A percentile compares a stretch with the other conserved stretches of the same genome.
Conservation (phyloP, 1,140 invertebrate species). For the Sycobia sp. region DNA sequence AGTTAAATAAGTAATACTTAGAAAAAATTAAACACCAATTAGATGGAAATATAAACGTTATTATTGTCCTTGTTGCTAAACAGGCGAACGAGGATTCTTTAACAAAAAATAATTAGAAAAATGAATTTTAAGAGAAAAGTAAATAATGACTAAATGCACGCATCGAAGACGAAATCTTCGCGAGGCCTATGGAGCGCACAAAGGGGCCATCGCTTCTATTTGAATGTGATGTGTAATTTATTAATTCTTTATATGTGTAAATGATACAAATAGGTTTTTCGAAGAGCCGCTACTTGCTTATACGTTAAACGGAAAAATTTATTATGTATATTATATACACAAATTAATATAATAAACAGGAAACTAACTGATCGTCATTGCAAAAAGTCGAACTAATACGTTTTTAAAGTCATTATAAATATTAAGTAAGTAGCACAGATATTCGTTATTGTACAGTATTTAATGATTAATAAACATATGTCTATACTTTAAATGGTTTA, state of each 20-base stretch:
- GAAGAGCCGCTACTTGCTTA: constrained; percentile 23
- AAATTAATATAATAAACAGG: background rate
- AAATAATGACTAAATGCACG: no score
- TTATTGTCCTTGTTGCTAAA: constrained; percentile 7
- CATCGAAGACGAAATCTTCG: constrained; percentile 22
- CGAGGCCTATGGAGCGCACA: constrained; percentile 2
- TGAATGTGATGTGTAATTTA: constrained; percentile 28
- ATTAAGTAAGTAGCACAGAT: constrained; percentile 18
- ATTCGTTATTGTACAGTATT: constrained; percentile 24
- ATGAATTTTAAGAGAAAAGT: background rate
- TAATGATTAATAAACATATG: constrained; percentile 25
- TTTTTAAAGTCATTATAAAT: constrained; percentile 20
- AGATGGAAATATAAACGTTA: background rate
- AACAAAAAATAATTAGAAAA: background rate
- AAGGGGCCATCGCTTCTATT: constrained; percentile 7
- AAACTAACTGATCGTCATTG: constrained; percentile 22
- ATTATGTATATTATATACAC: background rate
- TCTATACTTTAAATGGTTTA: constrained; percentile 11
- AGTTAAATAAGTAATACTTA: background rate
- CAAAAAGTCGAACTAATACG: background rate
- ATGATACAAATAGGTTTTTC: constrained; percentile 14
- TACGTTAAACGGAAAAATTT: constrained; percentile 16
- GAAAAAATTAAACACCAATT: constrained; percentile 14
- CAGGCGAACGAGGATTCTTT: background rate
- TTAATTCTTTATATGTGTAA: constrained; percentile 18